Percentiles rank a stretch among this genome's conserved stretches.
These are phyloP conservation scores for Leucoma salicis DNA, from an alignment of 2,888 invertebrate genomes.

Conservation along the genomic window DNA sequence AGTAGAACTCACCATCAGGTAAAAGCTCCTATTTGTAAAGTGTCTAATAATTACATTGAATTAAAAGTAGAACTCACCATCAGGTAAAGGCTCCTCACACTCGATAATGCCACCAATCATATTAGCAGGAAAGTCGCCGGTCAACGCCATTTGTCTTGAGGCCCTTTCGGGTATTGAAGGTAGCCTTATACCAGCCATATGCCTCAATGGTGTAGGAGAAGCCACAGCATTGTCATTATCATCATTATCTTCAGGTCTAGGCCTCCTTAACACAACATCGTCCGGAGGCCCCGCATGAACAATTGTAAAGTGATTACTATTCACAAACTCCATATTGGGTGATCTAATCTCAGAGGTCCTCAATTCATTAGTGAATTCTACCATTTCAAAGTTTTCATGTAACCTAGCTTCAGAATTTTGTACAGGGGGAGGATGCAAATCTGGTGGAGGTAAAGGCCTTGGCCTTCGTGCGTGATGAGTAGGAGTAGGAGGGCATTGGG, in stretches of 20 bases:
- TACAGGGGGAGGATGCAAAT: slow-evolving; percentile 77
- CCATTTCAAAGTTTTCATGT: slow-evolving; percentile 71
- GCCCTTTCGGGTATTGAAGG: slow-evolving; percentile 92
- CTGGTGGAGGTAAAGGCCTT: slow-evolving; percentile 82
- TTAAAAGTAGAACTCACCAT: slow-evolving; percentile 84
- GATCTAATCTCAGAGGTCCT: slow-evolving; percentile 78
- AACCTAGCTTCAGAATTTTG: slow-evolving; percentile 60
- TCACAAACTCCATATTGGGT: slow-evolving; percentile 79
- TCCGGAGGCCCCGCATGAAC: slow-evolving; percentile 77
- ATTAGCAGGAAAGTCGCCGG: slow-evolving; percentile 79
- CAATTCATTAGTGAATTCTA: slow-evolving; percentile 73
- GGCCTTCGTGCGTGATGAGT: slow-evolving; percentile 91
- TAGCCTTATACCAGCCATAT: slow-evolving; percentile 87
- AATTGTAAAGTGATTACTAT: slow-evolving; percentile 81
- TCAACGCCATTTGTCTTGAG: slow-evolving; percentile 78
- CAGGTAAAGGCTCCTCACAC: slow-evolving; percentile 92
- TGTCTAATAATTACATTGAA: no score
- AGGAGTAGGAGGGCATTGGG: slow-evolving; percentile 93
- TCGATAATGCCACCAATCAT: slow-evolving; percentile 82
- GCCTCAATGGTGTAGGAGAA: slow-evolving; percentile 84
- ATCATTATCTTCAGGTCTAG: slow-evolving; percentile 67
- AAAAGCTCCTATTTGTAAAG: no score
- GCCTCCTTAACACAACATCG: slow-evolving; percentile 73
- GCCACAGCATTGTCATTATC: slow-evolving; percentile 75
- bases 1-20: no score